phyloP scores from a whole-genome alignment of 2,797 vertebrate species.

The Aulostomus chinensis region DNA sequence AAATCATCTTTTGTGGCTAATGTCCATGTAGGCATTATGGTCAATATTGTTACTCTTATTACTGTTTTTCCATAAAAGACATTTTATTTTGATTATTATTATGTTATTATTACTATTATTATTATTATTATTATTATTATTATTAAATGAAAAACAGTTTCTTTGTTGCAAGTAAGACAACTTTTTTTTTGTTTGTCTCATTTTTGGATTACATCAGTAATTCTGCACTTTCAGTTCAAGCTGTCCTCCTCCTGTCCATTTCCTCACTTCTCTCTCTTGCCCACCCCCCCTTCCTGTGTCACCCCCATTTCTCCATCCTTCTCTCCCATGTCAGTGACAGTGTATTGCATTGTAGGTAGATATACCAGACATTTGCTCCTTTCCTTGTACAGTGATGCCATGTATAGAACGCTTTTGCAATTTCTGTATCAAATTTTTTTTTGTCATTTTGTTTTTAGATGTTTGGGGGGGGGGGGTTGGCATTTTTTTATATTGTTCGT shows the following conservation, averaged over 20 bases:
- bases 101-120: slow-evolving; percentile 74
- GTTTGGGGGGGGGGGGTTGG: slow-evolving; percentile 41
- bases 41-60: slow-evolving; percentile 88
- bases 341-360: slow-evolving; percentile 78
- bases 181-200: slow-evolving; percentile 69
- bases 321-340: slow-evolving; percentile 62
- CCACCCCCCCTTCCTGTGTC: slow-evolving; percentile 10
- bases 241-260: slow-evolving; percentile 53
- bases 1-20: slow-evolving; percentile 76
- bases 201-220: slow-evolving; percentile 84
- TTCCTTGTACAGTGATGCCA: slow-evolving; percentile 81
- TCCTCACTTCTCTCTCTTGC: slow-evolving; percentile 1
- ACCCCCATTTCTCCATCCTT: slow-evolving; percentile 14
- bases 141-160: slow-evolving; percentile 82
- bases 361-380: slow-evolving; percentile 72
- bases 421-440: slow-evolving; percentile 72
- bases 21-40: slow-evolving; percentile 84
- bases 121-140: slow-evolving; percentile 66
- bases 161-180: slow-evolving; percentile 86
- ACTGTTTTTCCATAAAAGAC: slow-evolving; percentile 82
- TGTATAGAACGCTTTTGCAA: slow-evolving; percentile 78
- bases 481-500: slow-evolving; percentile 66
- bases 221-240: slow-evolving; percentile 88
- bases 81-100: slow-evolving; percentile 78
- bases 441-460: slow-evolving; percentile 50